Base-by-base conservation (phyloP, 2,888 invertebrate genomes). In the Malacosoma neustria region DNA sequence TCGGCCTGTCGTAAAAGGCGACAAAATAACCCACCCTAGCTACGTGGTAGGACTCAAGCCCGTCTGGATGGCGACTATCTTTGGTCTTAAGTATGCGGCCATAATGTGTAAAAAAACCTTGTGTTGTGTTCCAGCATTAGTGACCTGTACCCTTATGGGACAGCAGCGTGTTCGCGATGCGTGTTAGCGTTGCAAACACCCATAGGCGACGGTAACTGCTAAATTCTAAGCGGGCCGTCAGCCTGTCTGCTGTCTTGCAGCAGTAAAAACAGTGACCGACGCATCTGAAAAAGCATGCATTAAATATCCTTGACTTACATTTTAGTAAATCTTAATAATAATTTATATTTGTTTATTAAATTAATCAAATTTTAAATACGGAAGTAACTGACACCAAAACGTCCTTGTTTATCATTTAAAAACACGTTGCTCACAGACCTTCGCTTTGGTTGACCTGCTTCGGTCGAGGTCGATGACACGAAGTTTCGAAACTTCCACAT, bases 381-480 rank as follows among this genome's bases (percentile, higher is more conserved):
- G n/a, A n/a, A n/a, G n/a, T n/a, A n/a, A n/a, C n/a, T n/a, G n/a
- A n/a, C n/a, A n/a, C n/a, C n/a, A n/a, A n/a, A n/a, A n/a, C n/a
- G n/a, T n/a, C n/a, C n/a, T n/a, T n/a, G n/a, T n/a, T n/a, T n/a
- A n/a, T n/a, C n/a, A n/a, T n/a, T n/a, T n/a, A n/a, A n/a, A n/a
- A n/a, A n/a, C n/a, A n/a, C n/a, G n/a, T n/a, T n/a, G n/a, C n/a
- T n/a, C n/a, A n/a, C n/a, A 34, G 41, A 44, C 45, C 42, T 48
- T 47, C 37, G 46, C 59, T 54, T 56, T 58, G 57, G 42, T 41
- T 41, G 44, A 46, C 52, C 49, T 47, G 51, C 37, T 46, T 49
- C 43, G 38, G 34, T 37, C 9, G 15, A 35, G 51, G 48, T 54
- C 60, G 49, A 49, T 36, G 49, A 46, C 60, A 43, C 41, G 22